Evolutionary conservation across 2,888 invertebrate genomes (phyloP).

Genomic region (Cryptocephalus primarius): DNA sequence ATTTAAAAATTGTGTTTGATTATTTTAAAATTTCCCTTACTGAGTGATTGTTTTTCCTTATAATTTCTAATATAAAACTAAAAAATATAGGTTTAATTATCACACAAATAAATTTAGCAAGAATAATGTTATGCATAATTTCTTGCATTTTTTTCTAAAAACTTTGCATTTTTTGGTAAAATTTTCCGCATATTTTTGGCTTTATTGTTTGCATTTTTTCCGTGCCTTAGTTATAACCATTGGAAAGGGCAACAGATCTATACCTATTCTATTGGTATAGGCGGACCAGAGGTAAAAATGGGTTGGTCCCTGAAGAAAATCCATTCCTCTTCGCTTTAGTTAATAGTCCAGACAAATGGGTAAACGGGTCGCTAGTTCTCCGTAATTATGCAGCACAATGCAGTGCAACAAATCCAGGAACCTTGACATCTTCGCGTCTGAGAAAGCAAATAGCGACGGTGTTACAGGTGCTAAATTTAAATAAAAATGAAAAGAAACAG

Average conservation of each 20-base stretch:
- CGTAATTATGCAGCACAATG: constrained; percentile 13
- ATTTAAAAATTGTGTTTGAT: too few species aligned
- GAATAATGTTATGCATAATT: too few species aligned
- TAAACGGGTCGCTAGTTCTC: constrained; percentile 13
- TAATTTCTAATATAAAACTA: too few species aligned
- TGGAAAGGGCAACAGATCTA: constrained; percentile 11
- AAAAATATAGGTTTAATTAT: too few species aligned
- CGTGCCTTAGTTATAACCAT: constrained; percentile 7
- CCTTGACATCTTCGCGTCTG: constrained; percentile 14
- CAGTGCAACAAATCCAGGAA: constrained; percentile 13
- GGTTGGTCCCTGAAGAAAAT: constrained; percentile 13
- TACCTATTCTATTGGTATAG: constrained; percentile 4
- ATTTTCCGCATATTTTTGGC: too few species aligned
- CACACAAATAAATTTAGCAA: too few species aligned
- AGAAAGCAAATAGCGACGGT: constrained; percentile 15
- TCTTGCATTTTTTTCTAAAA: too few species aligned
- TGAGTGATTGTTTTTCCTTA: too few species aligned
- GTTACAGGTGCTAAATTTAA: constrained; percentile 5
- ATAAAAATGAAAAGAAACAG: constrained; percentile 6
- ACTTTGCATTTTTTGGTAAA: too few species aligned
- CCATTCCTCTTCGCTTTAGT: constrained; percentile 7
- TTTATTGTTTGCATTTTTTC: too few species aligned
- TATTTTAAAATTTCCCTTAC: too few species aligned
- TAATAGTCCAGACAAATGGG: constrained; percentile 10
- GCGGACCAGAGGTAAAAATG: constrained; percentile 8